These are phyloP conservation scores for Sebastes itinus DNA, from an alignment of 2,797 vertebrate genomes.

Conservation along the genomic window DNA sequence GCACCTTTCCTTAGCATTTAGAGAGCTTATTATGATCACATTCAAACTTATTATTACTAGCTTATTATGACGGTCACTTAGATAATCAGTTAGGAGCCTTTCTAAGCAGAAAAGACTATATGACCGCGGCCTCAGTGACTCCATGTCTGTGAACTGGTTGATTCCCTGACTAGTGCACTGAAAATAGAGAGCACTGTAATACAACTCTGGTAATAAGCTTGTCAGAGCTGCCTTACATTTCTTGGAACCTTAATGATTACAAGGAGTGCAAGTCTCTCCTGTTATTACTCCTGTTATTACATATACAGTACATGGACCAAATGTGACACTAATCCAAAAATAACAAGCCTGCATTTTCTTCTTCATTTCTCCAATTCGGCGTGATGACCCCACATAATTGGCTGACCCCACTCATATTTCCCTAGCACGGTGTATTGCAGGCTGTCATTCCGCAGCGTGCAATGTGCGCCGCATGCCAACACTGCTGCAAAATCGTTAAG, in stretches of 20 bases:
- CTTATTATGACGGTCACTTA: neutral
- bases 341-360: slow-evolving; percentile 70
- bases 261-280: slow-evolving; percentile 35
- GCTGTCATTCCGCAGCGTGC: slow-evolving; percentile 8
- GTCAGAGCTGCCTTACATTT: slow-evolving; percentile 36
- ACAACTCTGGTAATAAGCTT: slow-evolving; percentile 25
- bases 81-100: neutral
- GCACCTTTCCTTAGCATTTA: neutral
- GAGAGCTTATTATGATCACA: neutral
- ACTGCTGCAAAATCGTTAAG: slow-evolving; percentile 8
- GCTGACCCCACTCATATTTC: slow-evolving; percentile 55
- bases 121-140: neutral
- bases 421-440: slow-evolving; percentile 26
- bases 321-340: slow-evolving; percentile 81
- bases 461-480: slow-evolving; percentile 4
- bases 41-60: too few relatives aligned
- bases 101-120: neutral
- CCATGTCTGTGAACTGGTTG: neutral
- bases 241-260: slow-evolving; percentile 54
- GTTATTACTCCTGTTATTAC: slow-evolving; percentile 52
- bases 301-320: slow-evolving; percentile 44
- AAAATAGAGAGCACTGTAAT: slow-evolving; percentile 58
- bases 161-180: slow-evolving; percentile 60
- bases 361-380: slow-evolving; percentile 46
- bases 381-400: slow-evolving; percentile 65